Base-by-base conservation (phyloP, 2,888 invertebrate genomes). In the Mechanitis mazaeus region DNA sequence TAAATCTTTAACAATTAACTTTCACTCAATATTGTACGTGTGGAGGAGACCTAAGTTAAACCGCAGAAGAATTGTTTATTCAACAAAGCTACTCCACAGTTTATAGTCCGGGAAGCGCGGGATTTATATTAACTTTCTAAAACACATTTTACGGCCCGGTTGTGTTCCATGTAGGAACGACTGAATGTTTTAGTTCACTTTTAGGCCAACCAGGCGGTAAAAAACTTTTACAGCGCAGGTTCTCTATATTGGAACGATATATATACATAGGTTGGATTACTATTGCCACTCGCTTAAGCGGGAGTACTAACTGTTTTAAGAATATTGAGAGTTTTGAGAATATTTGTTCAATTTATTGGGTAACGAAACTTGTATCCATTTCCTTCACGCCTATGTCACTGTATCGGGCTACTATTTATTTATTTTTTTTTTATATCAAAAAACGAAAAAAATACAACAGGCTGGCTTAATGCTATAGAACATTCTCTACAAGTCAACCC, bases 81-180 rank as follows among this genome's bases (percentile, higher is more conserved):
- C 31, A 50, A 28, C 50, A 50, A 50, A 50, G 50, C 50, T 31
- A 50, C 50, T 50, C 50, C 50, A 9, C 50, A 50, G 50, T 50
- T 50, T 31, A 50, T 50, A 31, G 50, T 50, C 50, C 31, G 47
- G 31, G 50, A 50, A 11, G 31, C 50, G 50, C 50, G 28, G 50
- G 50, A 50, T 50, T 50, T 50, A 50, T 50, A 31, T 50, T 50
- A 50, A 50, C 50, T 50, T 50, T 50, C 50, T 50, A 50, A 50
- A 50, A 50, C 50, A 50, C 50, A 50, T 31, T 50, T 50, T 50
- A 50, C 31, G 50, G 28, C 9, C 50, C 50, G 50, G 50, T 50
- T 11, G 9, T 31, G 31, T 50, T 50, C 50, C 50, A 50, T 31
- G 50, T 31, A 11, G 42, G 42, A 42, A 31, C 50, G 50, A 9